Base-by-base conservation (phyloP, 1,140 invertebrate genomes). In the Bombus balteatus region DNA sequence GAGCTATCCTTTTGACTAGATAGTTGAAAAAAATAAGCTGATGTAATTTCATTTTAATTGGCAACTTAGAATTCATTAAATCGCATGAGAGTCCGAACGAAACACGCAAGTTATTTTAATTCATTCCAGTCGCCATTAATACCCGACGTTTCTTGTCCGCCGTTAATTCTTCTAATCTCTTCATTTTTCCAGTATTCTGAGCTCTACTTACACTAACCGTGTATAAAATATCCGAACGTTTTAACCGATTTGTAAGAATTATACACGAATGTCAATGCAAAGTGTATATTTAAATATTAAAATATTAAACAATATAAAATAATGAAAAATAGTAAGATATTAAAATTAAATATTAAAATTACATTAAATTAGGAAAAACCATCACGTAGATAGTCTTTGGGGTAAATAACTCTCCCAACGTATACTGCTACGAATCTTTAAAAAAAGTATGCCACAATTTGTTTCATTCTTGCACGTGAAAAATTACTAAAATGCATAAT, bases 21-120 rank as follows among this genome's bases (percentile, higher is more conserved):
- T 41, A 34, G 62, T 66, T 18, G 77, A 43, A 13, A n/a, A 62
- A 28, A 62, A 28, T 28, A n/a, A 62, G 28, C 9, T 9, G 3
- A 78, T 28, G 76, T 65, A 66, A 65, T 78, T 78, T 66, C 32
- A 34, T 78, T 43, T 78, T 41, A 66, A 78, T 41, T 22, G 34
- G 57, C 75, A 41, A 43, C 18, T 78, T 78, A 66, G 18, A 22
- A 43, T 66, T 78, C 28, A 66, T 78, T 78, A 66, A 75, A 75
- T 37, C 74, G 43, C 74, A 28, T 28, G 25, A 12, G 25, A 72
- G 70, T 72, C 39, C 34, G 25, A 32, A n/a, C n/a, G n/a, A 3
- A 32, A 47, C 41, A 47, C n/a, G 71, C 39, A 22, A 53, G 18
- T 53, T 53, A 18, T 53, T 8, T 53, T 22, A 53, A 53, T 53